phyloP scores from a whole-genome alignment of 2,797 vertebrate genomes.

The Oophaga sylvatica region DNA sequence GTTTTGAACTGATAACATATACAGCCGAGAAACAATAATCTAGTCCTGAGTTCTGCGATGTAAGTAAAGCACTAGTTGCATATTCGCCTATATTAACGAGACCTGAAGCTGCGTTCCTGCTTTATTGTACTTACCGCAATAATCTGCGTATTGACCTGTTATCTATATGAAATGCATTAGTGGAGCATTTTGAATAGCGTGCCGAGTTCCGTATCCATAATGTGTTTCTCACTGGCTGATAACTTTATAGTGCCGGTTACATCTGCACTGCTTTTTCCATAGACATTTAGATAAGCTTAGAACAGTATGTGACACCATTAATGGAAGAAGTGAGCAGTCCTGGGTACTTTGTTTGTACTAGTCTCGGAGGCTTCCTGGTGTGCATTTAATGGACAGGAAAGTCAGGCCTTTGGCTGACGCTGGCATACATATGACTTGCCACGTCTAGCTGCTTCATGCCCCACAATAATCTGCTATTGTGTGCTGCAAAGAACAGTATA shows the following conservation, averaged over 20 bases:
- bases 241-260: constrained; percentile 23
- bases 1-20: too few relatives aligned
- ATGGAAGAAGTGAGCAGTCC: constrained; percentile 10
- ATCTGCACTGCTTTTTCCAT: constrained; percentile 23
- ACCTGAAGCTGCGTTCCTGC: too few relatives aligned
- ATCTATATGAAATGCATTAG: not conserved
- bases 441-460: not conserved
- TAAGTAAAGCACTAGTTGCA: too few relatives aligned
- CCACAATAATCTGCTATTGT: not conserved
- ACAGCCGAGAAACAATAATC: too few relatives aligned
- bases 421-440: not conserved
- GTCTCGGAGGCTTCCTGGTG: constrained; percentile 42
- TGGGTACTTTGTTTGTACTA: constrained; percentile 52
- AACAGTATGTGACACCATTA: constrained; percentile 46
- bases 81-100: too few relatives aligned
- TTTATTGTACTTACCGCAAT: not conserved
- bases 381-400: constrained; percentile 31
- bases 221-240: not conserved
- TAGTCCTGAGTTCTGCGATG: too few relatives aligned
- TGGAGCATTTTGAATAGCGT: not conserved
- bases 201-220: not conserved
- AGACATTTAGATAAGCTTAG: constrained; percentile 52
- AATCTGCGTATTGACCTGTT: not conserved
- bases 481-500: not conserved
- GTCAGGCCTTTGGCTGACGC: not conserved